Evolutionary conservation across 2,113 vertebrate species (phyloP).

Genomic region (Nerophis ophidion): DNA sequence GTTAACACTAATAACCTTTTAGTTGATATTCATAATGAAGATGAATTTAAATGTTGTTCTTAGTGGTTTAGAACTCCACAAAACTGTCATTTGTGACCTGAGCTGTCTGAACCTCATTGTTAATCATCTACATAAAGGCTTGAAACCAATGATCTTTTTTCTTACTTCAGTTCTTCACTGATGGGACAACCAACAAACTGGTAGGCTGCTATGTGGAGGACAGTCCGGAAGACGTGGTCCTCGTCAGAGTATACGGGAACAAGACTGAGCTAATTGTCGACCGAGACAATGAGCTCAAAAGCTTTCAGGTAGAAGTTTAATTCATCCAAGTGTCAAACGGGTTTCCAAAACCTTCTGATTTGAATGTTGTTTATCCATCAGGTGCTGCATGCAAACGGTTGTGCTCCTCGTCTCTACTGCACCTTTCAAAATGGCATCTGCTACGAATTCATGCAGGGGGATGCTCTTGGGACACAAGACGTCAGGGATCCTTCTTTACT

Average conservation of each 20-base stretch:
- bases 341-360: neutral
- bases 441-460: constrained; percentile 90
- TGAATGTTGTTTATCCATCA: constrained; percentile 10
- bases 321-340: neutral
- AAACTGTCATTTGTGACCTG: neutral
- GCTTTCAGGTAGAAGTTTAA: constrained; percentile 79
- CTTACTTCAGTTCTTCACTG: constrained; percentile 82
- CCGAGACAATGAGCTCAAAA: constrained; percentile 89
- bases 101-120: neutral
- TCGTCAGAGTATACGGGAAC: constrained; percentile 91
- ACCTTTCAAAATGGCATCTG: constrained; percentile 95
- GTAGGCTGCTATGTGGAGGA: constrained; percentile 88
- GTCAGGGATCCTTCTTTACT: constrained; percentile 83
- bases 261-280: constrained; percentile 93
- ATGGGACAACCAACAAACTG: constrained; percentile 97
- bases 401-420: constrained; percentile 92
- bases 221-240: constrained; percentile 80
- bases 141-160: neutral
- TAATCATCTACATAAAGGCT: neutral
- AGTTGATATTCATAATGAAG: neutral
- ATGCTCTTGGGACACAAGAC: constrained; percentile 84
- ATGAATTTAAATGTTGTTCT: neutral
- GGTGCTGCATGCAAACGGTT: constrained; percentile 86
- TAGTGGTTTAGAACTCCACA: neutral
- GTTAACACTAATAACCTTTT: no score